These are phyloP conservation scores for Talpa occidentalis DNA, from an alignment of 2,113 vertebrate species.

Conservation along the genomic window DNA sequence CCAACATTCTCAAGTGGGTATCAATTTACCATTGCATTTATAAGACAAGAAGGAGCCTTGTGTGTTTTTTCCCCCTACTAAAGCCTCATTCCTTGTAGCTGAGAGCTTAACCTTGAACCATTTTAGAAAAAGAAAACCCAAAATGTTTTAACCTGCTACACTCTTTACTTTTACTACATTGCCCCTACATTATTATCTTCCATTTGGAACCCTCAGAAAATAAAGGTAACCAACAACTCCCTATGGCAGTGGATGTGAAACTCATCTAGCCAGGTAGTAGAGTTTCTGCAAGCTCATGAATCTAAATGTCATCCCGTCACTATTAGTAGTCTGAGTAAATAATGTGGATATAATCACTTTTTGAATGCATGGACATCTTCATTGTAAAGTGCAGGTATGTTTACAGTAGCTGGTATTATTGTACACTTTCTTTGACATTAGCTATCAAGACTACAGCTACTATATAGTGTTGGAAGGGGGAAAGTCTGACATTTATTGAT, in stretches of 20 bases:
- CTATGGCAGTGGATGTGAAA: background rate
- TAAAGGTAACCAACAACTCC: background rate
- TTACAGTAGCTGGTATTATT: background rate
- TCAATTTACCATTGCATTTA: slow-evolving; percentile 50
- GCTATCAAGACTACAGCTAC: background rate
- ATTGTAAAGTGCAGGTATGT: background rate
- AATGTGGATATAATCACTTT: background rate
- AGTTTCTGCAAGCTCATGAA: background rate
- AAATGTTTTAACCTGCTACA: background rate
- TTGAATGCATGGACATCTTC: background rate
- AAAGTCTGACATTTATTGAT: background rate
- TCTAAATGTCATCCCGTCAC: background rate
- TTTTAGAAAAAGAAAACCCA: slow-evolving; percentile 1
- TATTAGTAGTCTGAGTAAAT: slow-evolving; percentile 17
- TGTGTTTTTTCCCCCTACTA: background rate
- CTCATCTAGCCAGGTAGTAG: background rate
- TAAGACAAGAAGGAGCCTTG: slow-evolving; percentile 64
- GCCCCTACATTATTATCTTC: background rate
- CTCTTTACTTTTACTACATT: slow-evolving; percentile 10
- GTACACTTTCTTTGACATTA: background rate
- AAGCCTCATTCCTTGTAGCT: background rate
- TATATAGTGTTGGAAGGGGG: background rate
- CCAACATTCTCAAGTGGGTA: slow-evolving; percentile 42
- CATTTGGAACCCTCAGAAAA: slow-evolving; percentile 32
- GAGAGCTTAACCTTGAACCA: slow-evolving; percentile 10